These are phyloP conservation scores for Erythrolamprus reginae DNA, from an alignment of 2,113 vertebrate species.

Conservation along the genomic window DNA sequence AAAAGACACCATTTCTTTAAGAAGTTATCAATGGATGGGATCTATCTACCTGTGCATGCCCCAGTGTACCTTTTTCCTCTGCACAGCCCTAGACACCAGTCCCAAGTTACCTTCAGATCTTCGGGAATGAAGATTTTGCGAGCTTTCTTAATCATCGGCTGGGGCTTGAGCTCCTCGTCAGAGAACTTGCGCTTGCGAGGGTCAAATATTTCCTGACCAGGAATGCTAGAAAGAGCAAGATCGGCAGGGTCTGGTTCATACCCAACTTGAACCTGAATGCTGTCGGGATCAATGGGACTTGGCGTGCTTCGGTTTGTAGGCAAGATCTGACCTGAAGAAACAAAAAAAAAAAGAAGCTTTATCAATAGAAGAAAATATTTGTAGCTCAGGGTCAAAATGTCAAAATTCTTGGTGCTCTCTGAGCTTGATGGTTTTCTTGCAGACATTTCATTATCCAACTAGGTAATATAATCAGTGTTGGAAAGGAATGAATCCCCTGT, in stretches of 20 bases:
- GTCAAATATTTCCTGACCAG: constrained; percentile 97
- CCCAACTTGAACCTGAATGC: constrained; percentile 88
- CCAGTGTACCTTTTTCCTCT: not conserved
- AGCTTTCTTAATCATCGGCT: constrained; percentile 99
- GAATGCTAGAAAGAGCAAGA: constrained; percentile 94
- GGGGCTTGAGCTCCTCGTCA: constrained; percentile 93
- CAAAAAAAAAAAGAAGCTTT: not conserved
- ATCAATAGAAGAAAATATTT: not conserved
- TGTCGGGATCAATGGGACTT: constrained; percentile 94
- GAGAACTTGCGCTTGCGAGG: constrained; percentile 95
- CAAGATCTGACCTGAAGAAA: constrained; percentile 73
- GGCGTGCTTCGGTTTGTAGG: constrained; percentile 85
- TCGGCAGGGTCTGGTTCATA: constrained; percentile 95
- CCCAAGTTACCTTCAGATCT: constrained; percentile 92
- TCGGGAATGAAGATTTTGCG: constrained; percentile 97
- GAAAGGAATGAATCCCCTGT: not conserved
- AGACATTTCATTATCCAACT: not conserved
- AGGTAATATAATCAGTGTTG: no score
- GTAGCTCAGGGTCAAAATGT: not conserved
- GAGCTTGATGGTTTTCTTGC: not conserved
- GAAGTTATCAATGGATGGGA: not conserved
- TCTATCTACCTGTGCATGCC: not conserved
- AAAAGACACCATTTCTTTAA: not conserved
- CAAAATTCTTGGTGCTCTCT: not conserved
- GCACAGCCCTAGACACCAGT: constrained; percentile 56